Evolutionary conservation across 2,888 invertebrate species (phyloP).

Genomic region (Drosophila quinaria): DNA sequence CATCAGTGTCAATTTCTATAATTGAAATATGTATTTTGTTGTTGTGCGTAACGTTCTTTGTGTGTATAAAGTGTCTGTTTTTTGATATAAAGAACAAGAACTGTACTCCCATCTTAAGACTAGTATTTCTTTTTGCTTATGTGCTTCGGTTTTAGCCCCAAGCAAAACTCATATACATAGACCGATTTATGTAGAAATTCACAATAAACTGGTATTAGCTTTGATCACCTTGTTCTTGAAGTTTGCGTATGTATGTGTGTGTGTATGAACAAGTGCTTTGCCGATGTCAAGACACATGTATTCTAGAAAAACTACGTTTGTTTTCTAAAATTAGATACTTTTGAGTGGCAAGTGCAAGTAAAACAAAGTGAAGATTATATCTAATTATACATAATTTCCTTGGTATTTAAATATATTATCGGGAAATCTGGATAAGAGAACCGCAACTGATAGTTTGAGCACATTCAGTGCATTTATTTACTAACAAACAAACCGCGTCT

Average conservation of each 20-base stretch:
- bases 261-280: constrained; percentile 46
- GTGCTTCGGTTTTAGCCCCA: constrained; percentile 5
- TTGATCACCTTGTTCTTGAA: constrained; percentile 32
- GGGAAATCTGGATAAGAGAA: constrained; percentile 19
- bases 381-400: background rate
- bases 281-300: constrained; percentile 19
- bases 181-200: background rate
- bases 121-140: constrained; percentile 22
- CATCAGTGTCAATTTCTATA: constrained; percentile 46
- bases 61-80: constrained; percentile 2
- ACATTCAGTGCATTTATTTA: constrained; percentile 50
- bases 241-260: background rate
- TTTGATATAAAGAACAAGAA: constrained; percentile 17
- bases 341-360: background rate
- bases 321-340: constrained; percentile 1
- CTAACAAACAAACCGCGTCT: constrained; percentile 35
- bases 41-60: background rate
- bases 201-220: constrained; percentile 47
- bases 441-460: constrained; percentile 24
- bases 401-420: constrained; percentile 3
- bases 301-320: constrained; percentile 6
- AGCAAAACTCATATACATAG: constrained; percentile 1
- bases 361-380: background rate
- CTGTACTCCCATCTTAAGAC: background rate
- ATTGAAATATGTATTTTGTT: constrained; percentile 49